Evolutionary conservation across 1,140 invertebrate genomes (phyloP), one percentile per base, ranked within the genome.

Genomic region (Limonius californicus): DNA sequence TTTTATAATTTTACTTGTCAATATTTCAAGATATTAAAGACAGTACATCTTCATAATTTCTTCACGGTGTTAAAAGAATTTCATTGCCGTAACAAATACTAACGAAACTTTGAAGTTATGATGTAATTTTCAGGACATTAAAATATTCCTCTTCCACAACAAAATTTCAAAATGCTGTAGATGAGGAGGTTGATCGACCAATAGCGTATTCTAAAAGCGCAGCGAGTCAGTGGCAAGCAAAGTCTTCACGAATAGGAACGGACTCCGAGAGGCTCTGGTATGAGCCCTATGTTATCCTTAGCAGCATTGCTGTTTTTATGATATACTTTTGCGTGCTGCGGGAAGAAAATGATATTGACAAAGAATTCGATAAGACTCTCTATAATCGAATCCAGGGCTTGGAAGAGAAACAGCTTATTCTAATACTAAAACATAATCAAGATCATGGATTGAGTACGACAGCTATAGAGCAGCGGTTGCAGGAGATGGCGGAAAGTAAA

Each of bases 271-370:
- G 75, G 14, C 82, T 86, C 1, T 85, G 81, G 83, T 89, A 84
- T 71, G 87, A 94, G 71, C 78, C 84, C 0, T 81, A 76, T 61
- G 80, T 87, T n/a, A 80, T 94, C 18, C 65, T 78, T 0, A 54
- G 70, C 0, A 90, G 89, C 71, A 7, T 89, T 1, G 54, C 75
- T 1, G 71, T 82, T 0, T 92, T 96, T 66, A 67, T 94, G 1
- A 58, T 91, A 11, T 95, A 95, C 68, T 96, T 95, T 69, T 85
- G 82, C 67, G 63, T 89, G 12, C 67, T 95, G 0, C 81, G 93
- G 67, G 91, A 95, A 79, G 91, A 94, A 73, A 95, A 86, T 79
- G 90, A 95, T 75, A 77, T 95, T 1, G 93, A 96, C 75, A 68
- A 76, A 32, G 78, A 86, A 66, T 78, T 93, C 50, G 75, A 79